Conservation (phyloP, 2,888 invertebrate species). For the Pristionchus fissidentatus region DNA sequence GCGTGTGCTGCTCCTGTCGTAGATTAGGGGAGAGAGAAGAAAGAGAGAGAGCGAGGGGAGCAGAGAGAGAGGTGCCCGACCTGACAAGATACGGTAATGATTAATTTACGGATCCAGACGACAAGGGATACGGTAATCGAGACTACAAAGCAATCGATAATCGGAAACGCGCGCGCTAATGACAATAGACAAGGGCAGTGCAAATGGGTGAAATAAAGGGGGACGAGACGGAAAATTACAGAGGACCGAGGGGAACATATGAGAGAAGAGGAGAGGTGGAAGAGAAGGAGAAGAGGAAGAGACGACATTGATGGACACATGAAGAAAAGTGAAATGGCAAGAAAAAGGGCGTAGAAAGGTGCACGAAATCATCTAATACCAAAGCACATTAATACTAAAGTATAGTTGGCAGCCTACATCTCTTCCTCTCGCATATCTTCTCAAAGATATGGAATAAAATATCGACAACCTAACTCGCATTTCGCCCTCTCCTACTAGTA, state of each 20-base stretch:
- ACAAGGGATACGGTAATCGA: too few relatives aligned
- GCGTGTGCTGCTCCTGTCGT: not conserved
- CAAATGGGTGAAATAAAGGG: constrained; percentile 7
- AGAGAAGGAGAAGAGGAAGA: constrained; percentile 19
- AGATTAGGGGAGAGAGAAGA: not conserved
- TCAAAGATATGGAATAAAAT: too few relatives aligned
- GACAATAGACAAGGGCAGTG: not conserved
- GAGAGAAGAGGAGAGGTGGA: constrained; percentile 19
- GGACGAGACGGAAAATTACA: constrained; percentile 1
- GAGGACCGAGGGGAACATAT: not conserved
- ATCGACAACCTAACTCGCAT: too few relatives aligned
- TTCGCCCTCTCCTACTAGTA: too few relatives aligned
- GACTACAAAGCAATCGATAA: not conserved
- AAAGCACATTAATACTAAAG: too few relatives aligned
- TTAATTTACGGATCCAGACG: not conserved
- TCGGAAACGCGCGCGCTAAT: not conserved
- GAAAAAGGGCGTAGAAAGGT: not conserved
- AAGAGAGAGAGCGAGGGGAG: constrained; percentile 8
- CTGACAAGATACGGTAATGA: not conserved
- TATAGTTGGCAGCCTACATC: too few relatives aligned
- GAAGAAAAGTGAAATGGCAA: not conserved
- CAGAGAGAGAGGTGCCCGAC: constrained; percentile 14
- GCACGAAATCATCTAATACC: too few relatives aligned
- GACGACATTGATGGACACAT: not conserved
- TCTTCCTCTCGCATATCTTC: too few relatives aligned